These are phyloP conservation scores for Colistium nudipinnis DNA, from an alignment of 2,113 vertebrate species.

Conservation along the genomic window DNA sequence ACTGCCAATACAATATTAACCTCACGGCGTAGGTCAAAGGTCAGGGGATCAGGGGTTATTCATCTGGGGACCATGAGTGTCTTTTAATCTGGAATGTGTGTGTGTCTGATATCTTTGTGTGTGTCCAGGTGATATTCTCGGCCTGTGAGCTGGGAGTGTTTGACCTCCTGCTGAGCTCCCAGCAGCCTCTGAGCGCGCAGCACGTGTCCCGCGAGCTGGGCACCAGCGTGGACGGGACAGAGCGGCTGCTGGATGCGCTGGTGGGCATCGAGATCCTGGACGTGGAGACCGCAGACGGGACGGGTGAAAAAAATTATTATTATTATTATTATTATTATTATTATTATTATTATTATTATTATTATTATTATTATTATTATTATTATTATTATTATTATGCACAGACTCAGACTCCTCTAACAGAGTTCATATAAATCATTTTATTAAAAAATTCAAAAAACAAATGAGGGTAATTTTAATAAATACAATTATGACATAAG, in stretches of 20 bases:
- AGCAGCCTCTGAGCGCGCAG: slow-evolving; percentile 67
- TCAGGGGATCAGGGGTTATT: neutral
- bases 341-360: too few relatives aligned
- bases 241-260: slow-evolving; percentile 79
- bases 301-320: slow-evolving; percentile 59
- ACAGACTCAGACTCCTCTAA: too few relatives aligned
- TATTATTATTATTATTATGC: too few relatives aligned
- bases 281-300: slow-evolving; percentile 69
- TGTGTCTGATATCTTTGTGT: neutral
- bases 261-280: slow-evolving; percentile 81
- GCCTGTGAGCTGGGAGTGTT: slow-evolving; percentile 83
- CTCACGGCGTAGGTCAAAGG: too few relatives aligned
- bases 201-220: slow-evolving; percentile 62
- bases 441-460: too few relatives aligned
- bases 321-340: too few relatives aligned
- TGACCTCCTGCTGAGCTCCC: slow-evolving; percentile 75
- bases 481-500: too few relatives aligned
- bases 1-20: too few relatives aligned
- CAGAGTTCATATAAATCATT: too few relatives aligned
- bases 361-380: too few relatives aligned
- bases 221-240: slow-evolving; percentile 73
- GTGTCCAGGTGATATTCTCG: slow-evolving; percentile 78
- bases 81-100: neutral
- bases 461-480: too few relatives aligned
- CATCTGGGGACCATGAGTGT: neutral